Base-by-base conservation (phyloP, 2,113 vertebrate genomes). In the Ictidomys tridecemlineatus region DNA sequence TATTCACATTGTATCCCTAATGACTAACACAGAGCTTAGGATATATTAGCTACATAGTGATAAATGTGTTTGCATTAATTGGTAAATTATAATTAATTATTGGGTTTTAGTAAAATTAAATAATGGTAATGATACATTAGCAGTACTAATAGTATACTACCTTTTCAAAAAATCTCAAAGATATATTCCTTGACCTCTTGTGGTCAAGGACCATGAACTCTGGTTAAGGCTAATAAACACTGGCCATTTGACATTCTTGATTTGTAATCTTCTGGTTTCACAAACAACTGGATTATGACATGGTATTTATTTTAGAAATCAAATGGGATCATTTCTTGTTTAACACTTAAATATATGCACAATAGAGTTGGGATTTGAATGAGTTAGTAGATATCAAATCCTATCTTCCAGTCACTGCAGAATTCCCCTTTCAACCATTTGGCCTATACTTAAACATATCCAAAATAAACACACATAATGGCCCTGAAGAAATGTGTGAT, bases 81-180 rank as follows among this genome's bases (percentile, higher is more conserved):
- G 93, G 70, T 61, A 82, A 87, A 93, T 87, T 96, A 84, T 84
- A 93, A 96, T 79, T 86, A 83, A 72, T 93, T 69, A 67, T 53
- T 91, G 17, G 67, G 63, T 69, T 94, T 95, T 89, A 93, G 95
- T 80, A 86, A 85, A 93, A 92, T 94, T 89, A 96, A 92, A 96
- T 92, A 79, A 88, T 85, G 37, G 17, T 77, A 63, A 94, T 95
- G 92, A 93, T 89, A 85, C 12, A 51, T 30, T 92, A 90, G 91
- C 45, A 77, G 34, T 89, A 89, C 30, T 88, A 93, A 94, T 79
- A 42, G 51, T 72, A 87, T 39, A 42, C 4, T 96, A 61, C 45
- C 51, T 92, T 92, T 87, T 48, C 34, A 58, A 72, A 88, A 95
- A 92, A 87, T 78, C 74, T 93, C 45, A 48, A 73, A 91, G 79